Percentiles rank a stretch among this genome's conserved stretches.
Evolutionary conservation across 2,113 vertebrate species (phyloP).

Genomic region (Perognathus longimembris): DNA sequence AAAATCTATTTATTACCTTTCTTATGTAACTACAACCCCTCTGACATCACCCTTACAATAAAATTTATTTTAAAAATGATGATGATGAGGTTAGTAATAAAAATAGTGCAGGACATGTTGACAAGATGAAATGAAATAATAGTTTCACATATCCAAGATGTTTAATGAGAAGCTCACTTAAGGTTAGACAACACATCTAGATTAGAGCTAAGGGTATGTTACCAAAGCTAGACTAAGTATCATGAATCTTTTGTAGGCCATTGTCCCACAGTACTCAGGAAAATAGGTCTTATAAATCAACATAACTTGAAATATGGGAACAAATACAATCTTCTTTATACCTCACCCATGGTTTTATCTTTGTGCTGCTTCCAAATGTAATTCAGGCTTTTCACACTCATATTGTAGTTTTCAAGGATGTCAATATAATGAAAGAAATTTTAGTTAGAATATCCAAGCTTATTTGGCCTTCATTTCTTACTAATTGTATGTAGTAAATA

Average conservation of each 20-base stretch:
- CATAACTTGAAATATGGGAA: background rate
- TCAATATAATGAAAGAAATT: background rate
- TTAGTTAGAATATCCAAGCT: background rate
- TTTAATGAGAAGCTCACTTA: background rate
- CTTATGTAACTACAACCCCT: too few relatives aligned
- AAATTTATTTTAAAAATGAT: too few relatives aligned
- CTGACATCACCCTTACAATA: too few relatives aligned
- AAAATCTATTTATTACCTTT: too few relatives aligned
- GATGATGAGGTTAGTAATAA: too few relatives aligned
- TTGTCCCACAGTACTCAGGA: background rate
- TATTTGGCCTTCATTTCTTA: background rate
- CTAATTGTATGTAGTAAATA: conserved; percentile 9
- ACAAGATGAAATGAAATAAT: background rate
- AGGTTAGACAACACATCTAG: background rate
- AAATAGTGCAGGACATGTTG: background rate
- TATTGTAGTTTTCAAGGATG: background rate
- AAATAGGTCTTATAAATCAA: background rate
- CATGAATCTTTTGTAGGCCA: background rate
- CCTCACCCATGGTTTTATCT: background rate
- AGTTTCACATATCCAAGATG: background rate
- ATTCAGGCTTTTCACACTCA: background rate
- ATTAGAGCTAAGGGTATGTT: background rate
- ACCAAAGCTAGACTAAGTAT: background rate
- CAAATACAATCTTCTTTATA: background rate
- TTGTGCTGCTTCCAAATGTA: background rate